Conservation (phyloP, 2,888 invertebrate species). For the Coenonympha arcania region DNA sequence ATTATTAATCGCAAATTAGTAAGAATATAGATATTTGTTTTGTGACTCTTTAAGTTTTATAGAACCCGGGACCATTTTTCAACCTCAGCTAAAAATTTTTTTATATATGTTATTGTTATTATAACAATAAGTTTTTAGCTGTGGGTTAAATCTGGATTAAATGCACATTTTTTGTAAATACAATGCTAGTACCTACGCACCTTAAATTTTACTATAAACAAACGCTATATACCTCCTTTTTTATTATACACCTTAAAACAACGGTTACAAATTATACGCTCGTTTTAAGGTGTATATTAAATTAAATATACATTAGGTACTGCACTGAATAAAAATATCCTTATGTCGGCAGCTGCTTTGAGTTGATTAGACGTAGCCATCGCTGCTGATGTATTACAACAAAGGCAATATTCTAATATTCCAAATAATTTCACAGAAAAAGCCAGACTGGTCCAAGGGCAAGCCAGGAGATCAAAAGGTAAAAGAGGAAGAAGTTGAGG, state of each 20-base stretch:
- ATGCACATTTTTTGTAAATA: constrained; percentile 9
- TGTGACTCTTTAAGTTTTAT: not conserved
- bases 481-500: constrained; percentile 87
- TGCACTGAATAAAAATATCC: not conserved
- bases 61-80: not conserved
- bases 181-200: not conserved
- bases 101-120: not conserved
- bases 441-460: constrained; percentile 95
- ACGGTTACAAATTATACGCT: not conserved
- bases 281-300: not conserved
- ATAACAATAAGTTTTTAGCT: not conserved
- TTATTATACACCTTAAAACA: not conserved
- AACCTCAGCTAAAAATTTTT: not conserved
- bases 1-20: not conserved
- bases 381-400: constrained; percentile 11
- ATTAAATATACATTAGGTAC: not conserved
- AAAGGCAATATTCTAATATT: constrained; percentile 27
- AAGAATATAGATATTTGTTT: not conserved
- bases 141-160: not conserved
- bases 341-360: constrained; percentile 15
- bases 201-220: not conserved
- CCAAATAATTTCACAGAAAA: constrained; percentile 81
- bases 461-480: constrained; percentile 92
- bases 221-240: not conserved
- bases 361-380: constrained; percentile 15